phyloP scores from a whole-genome alignment of 2,888 invertebrate genomes.

The Caenorhabditis sp. region DNA sequence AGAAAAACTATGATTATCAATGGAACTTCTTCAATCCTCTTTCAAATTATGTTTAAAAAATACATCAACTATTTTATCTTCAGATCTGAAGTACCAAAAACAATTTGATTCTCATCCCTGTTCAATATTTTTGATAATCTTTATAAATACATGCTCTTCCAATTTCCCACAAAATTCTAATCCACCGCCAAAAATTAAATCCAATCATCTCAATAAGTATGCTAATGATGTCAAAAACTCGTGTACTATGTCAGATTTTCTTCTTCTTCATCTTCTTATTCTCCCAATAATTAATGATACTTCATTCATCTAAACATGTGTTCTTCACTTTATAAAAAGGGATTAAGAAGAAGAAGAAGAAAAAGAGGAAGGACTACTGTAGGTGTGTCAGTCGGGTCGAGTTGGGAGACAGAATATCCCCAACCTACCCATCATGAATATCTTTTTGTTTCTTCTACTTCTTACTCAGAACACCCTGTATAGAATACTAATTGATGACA shows the following conservation, averaged over 20 bases:
- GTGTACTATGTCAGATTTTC: slow-evolving; percentile 33
- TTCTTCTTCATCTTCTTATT: not conserved
- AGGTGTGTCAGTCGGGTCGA: not conserved
- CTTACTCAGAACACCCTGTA: not conserved
- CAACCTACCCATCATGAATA: no score
- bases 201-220: slow-evolving; percentile 13
- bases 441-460: no score
- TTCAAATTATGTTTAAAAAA: no score
- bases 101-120: no score
- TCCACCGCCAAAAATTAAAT: not conserved
- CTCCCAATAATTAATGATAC: slow-evolving; percentile 8
- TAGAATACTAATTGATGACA: not conserved
- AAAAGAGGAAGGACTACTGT: no score
- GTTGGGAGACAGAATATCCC: no score
- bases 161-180: not conserved
- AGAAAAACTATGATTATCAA: no score
- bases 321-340: slow-evolving; percentile 15
- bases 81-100: no score
- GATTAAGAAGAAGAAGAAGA: not conserved
- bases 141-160: no score
- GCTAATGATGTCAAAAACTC: slow-evolving; percentile 8
- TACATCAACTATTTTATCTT: no score
- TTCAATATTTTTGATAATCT: no score
- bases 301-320: slow-evolving; percentile 32
- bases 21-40: no score